These are phyloP conservation scores for Aphaenogaster floridana DNA, from an alignment of 1,140 invertebrate genomes.

Conservation along the genomic window DNA sequence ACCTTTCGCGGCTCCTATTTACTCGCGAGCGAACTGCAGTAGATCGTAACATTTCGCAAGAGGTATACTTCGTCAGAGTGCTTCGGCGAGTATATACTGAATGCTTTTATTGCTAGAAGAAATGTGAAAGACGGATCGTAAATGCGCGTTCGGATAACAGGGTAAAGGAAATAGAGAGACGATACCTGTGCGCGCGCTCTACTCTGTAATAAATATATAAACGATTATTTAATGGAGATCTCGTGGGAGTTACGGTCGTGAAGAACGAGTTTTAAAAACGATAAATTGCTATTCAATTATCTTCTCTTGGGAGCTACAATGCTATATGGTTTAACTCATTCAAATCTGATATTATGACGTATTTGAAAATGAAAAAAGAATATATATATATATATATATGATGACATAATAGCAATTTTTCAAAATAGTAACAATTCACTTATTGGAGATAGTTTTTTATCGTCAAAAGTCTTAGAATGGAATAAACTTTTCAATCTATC, in stretches of 20 bases:
- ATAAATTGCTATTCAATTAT: conserved; percentile 38
- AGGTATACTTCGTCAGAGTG: conserved; percentile 40
- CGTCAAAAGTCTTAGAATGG: not conserved
- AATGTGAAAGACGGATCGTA: conserved; percentile 66
- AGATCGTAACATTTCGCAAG: conserved; percentile 53
- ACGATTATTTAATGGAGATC: conserved; percentile 70
- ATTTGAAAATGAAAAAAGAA: not conserved
- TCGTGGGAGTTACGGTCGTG: conserved; percentile 1
- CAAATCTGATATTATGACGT: not conserved
- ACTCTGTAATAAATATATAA: conserved; percentile 67
- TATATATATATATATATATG: not conserved
- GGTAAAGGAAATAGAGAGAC: conserved; percentile 49
- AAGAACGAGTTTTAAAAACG: conserved; percentile 21
- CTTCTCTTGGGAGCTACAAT: not conserved
- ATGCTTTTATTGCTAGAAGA: conserved; percentile 67
- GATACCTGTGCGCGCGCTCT: conserved; percentile 29
- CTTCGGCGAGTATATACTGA: conserved; percentile 39
- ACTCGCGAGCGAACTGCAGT: conserved; percentile 42
- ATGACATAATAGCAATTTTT: not conserved
- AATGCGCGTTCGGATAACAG: conserved; percentile 68
- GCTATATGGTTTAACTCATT: not conserved
- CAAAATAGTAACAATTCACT: not conserved
- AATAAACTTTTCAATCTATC: not conserved
- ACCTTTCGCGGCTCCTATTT: conserved; percentile 56
- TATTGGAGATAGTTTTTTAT: not conserved